Conservation (phyloP, 1,140 invertebrate genomes). For the Cyrtorhinus lividipennis region DNA sequence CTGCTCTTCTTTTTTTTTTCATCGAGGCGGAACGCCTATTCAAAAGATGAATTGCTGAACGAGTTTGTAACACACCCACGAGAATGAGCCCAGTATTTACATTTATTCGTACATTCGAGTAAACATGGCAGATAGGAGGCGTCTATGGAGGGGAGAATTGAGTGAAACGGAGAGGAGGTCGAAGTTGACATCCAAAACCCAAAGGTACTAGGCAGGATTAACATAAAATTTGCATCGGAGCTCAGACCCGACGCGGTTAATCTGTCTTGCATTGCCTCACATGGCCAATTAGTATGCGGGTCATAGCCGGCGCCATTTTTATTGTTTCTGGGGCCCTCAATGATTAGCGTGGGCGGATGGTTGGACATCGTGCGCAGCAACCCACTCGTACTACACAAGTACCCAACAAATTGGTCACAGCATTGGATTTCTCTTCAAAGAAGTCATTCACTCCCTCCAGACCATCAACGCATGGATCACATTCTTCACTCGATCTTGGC, state of each 20-base stretch:
- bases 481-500: too few relatives aligned
- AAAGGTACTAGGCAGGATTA: not conserved
- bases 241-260: not conserved
- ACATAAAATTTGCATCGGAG: slow-evolving; percentile 5
- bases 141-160: not conserved
- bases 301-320: slow-evolving; percentile 9
- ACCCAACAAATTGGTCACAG: not conserved
- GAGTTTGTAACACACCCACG: too few relatives aligned
- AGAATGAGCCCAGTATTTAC: too few relatives aligned
- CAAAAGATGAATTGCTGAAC: too few relatives aligned
- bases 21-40: too few relatives aligned
- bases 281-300: slow-evolving; percentile 4
- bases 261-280: not conserved
- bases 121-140: too few relatives aligned
- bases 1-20: too few relatives aligned
- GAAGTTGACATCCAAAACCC: not conserved
- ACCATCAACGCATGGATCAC: too few relatives aligned
- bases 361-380: not conserved
- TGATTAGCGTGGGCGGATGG: slow-evolving; percentile 9
- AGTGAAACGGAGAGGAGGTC: not conserved
- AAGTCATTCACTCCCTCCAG: not conserved
- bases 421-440: not conserved
- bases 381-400: not conserved
- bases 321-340: slow-evolving; percentile 1
- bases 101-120: too few relatives aligned